These are phyloP conservation scores for Thera britannica DNA, from an alignment of 2,888 invertebrate species.

Conservation along the genomic window DNA sequence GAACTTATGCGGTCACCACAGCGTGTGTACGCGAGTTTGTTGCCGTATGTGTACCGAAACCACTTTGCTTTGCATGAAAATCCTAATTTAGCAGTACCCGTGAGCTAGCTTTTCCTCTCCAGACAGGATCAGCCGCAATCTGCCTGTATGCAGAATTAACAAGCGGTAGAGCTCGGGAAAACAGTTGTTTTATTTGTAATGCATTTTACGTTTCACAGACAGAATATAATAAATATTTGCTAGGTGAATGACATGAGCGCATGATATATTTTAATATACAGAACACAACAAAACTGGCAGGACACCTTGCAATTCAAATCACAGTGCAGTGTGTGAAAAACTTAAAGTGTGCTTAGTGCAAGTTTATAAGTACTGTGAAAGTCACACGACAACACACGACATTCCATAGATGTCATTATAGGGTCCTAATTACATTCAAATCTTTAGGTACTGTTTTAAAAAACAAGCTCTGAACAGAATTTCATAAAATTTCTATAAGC, in stretches of 20 bases:
- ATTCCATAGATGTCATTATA: too few species aligned
- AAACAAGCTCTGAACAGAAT: too few species aligned
- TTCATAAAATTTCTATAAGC: too few species aligned
- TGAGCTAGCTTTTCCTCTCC: conserved; percentile 31
- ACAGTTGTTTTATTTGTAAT: conserved; percentile 28
- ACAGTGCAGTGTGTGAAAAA: too few species aligned
- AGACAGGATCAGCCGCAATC: conserved; percentile 31
- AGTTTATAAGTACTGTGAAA: too few species aligned
- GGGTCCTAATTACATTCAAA: too few species aligned
- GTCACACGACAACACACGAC: too few species aligned
- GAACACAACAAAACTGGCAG: too few species aligned
- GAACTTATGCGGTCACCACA: neutral
- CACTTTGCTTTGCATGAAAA: conserved; percentile 50
- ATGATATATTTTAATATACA: neutral
- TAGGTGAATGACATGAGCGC: conserved; percentile 10
- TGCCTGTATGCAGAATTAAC: conserved; percentile 30
- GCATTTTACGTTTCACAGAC: conserved; percentile 15
- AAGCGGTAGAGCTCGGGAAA: conserved; percentile 16
- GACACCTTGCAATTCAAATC: too few species aligned
- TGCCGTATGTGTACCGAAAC: conserved; percentile 21
- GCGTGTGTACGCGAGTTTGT: neutral
- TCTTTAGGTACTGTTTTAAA: too few species aligned
- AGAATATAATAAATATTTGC: conserved; percentile 3
- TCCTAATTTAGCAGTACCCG: conserved; percentile 41
- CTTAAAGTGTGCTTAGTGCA: too few species aligned